Conservation (phyloP, 2,113 vertebrate genomes). For the Crypturellus undulatus region DNA sequence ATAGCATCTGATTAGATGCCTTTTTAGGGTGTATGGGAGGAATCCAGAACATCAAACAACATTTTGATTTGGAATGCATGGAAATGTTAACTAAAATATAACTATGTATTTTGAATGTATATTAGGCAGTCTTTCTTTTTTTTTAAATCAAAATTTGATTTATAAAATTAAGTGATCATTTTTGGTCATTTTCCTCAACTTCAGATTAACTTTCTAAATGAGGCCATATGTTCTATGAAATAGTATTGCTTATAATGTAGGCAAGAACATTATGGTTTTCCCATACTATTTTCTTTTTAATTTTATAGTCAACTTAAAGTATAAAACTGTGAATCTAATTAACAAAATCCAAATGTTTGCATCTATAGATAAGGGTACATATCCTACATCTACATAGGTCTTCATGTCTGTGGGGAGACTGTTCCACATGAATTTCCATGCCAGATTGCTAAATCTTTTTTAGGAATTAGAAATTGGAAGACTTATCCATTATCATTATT, state of each 20-base stretch:
- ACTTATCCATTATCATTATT: background rate
- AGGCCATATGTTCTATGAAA: background rate
- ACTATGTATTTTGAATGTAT: background rate
- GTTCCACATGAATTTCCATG: background rate
- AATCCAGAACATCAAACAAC: constrained; percentile 14
- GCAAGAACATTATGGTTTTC: background rate
- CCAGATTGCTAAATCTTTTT: background rate
- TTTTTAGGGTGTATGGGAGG: background rate
- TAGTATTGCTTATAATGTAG: background rate
- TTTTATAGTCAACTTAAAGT: background rate
- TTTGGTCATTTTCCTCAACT: background rate
- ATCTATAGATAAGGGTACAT: background rate
- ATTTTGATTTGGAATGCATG: background rate
- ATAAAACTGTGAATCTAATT: background rate
- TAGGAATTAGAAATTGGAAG: background rate
- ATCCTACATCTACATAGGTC: background rate
- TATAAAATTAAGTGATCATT: background rate
- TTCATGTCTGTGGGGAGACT: background rate
- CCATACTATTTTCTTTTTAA: background rate
- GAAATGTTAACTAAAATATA: constrained; percentile 15
- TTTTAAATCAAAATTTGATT: background rate
- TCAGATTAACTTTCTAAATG: background rate
- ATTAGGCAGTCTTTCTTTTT: background rate
- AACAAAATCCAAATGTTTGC: background rate
- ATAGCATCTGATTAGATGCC: background rate